Evolutionary conservation across 23 tunicate genomes (phyloP).

Genomic region (Diplosoma virens): DNA sequence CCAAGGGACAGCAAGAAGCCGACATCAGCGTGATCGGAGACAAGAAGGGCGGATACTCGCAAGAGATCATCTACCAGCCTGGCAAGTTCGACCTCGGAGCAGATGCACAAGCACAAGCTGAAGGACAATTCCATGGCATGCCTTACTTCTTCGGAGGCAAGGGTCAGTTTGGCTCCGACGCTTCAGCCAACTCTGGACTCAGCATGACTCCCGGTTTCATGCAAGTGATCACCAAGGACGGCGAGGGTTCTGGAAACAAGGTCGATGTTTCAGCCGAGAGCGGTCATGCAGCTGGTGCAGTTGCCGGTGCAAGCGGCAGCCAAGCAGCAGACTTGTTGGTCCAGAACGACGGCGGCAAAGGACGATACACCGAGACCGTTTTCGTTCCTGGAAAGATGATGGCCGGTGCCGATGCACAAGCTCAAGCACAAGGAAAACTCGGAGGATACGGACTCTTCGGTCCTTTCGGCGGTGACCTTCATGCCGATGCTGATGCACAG

Average conservation of each 20-base stretch:
- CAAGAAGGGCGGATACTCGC: conserved; percentile 2
- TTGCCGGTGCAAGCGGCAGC: conserved; percentile 14
- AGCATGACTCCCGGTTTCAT: too few species aligned
- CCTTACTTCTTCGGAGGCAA: conserved; percentile 6
- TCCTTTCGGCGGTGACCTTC: background rate
- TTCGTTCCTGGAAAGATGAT: conserved; percentile 2
- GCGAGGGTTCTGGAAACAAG: background rate
- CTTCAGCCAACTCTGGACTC: background rate
- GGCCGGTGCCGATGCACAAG: conserved; percentile 4
- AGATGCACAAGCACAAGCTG: background rate
- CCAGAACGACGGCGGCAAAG: background rate
- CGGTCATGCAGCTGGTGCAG: conserved; percentile 6
- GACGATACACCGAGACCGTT: background rate
- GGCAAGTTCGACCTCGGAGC: conserved; percentile 1
- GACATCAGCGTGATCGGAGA: conserved; percentile 5
- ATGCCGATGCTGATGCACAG: conserved; percentile 3
- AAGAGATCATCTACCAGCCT: conserved; percentile 1
- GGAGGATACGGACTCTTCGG: conserved; percentile 3
- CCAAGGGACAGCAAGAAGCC: background rate
- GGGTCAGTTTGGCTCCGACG: background rate
- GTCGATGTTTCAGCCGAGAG: conserved; percentile 2
- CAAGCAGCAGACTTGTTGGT: conserved; percentile 1
- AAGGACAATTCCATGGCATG: background rate
- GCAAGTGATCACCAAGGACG: conserved; percentile 16
- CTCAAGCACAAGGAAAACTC: background rate